Evolutionary conservation across 2,888 invertebrate species (phyloP).

Genomic region (Harpalus rufipes): DNA sequence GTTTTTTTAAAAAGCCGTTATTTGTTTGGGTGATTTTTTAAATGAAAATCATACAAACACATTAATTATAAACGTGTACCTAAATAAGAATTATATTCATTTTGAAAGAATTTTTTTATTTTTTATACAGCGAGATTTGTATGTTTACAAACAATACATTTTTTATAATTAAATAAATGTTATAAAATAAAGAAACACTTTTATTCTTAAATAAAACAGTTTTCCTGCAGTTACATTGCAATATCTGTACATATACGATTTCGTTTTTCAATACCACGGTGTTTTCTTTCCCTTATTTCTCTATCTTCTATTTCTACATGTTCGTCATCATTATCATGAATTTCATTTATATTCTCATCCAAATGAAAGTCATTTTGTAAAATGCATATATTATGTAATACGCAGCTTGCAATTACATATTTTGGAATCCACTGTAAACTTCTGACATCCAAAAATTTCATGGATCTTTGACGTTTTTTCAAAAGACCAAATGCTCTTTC

Average conservation of each 20-base stretch:
- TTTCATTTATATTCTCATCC: slow-evolving; percentile 1
- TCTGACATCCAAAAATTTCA: slow-evolving; percentile 30
- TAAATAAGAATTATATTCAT: background rate
- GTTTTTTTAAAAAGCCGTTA: background rate
- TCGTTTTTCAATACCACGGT: background rate
- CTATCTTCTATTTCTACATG: slow-evolving; percentile 36
- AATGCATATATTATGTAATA: too few relatives aligned
- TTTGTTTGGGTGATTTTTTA: background rate
- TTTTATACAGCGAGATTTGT: slow-evolving; percentile 3
- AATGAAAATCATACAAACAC: background rate
- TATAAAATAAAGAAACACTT: slow-evolving; percentile 3
- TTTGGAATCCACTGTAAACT: slow-evolving; percentile 23
- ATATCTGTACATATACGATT: slow-evolving; percentile 11
- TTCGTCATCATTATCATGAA: slow-evolving; percentile 19
- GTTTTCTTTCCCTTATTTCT: slow-evolving; percentile 24
- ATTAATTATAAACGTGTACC: slow-evolving; percentile 1
- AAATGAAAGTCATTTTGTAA: background rate
- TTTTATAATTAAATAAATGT: background rate
- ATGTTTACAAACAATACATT: background rate
- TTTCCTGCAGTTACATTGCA: background rate
- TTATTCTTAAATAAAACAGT: slow-evolving; percentile 6
- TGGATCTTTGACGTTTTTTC: slow-evolving; percentile 11
- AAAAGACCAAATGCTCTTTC: slow-evolving; percentile 33
- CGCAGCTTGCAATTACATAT: slow-evolving; percentile 33
- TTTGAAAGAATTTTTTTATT: slow-evolving; percentile 6